Evolutionary conservation across 64 coral and sea anemone species (phyloP).

Genomic region (Dendronephthya gigantea): DNA sequence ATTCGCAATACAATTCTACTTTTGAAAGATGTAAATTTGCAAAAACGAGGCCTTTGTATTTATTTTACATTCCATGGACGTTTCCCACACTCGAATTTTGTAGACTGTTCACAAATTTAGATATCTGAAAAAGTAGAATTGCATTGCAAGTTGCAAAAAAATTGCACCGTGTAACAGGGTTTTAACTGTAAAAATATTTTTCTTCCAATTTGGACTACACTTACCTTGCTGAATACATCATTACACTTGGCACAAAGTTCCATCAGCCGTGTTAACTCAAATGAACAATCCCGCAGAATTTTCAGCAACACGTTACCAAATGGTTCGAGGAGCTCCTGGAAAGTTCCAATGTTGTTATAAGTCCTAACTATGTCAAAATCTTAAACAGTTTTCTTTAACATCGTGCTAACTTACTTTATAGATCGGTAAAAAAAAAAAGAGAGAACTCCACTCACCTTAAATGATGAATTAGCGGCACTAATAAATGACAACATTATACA

Average conservation of each 20-base stretch:
- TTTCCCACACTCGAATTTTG: too few relatives aligned
- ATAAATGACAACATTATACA: constrained; percentile 65
- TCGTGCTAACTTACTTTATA: too few relatives aligned
- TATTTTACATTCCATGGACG: not conserved
- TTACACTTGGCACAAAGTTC: constrained; percentile 87
- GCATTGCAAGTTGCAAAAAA: too few relatives aligned
- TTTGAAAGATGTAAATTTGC: too few relatives aligned
- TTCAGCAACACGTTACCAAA: constrained; percentile 67
- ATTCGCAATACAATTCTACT: too few relatives aligned
- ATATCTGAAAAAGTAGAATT: too few relatives aligned
- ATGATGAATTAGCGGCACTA: constrained; percentile 83
- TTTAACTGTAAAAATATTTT: not conserved
- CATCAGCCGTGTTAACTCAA: constrained; percentile 70
- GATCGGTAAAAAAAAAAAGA: too few relatives aligned
- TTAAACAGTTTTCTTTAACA: too few relatives aligned
- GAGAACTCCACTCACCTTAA: constrained; percentile 17
- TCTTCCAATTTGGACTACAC: not conserved
- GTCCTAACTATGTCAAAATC: too few relatives aligned
- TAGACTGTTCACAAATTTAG: too few relatives aligned
- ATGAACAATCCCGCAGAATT: constrained; percentile 71
- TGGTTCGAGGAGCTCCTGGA: constrained; percentile 60
- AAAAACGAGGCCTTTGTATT: not conserved
- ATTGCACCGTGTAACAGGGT: too few relatives aligned
- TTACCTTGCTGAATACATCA: constrained; percentile 86
- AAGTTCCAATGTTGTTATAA: not conserved